Evolutionary conservation across 2,888 invertebrate species (phyloP), one percentile per base, ranked within the genome.

Genomic region (Dendrolimus pini): DNA sequence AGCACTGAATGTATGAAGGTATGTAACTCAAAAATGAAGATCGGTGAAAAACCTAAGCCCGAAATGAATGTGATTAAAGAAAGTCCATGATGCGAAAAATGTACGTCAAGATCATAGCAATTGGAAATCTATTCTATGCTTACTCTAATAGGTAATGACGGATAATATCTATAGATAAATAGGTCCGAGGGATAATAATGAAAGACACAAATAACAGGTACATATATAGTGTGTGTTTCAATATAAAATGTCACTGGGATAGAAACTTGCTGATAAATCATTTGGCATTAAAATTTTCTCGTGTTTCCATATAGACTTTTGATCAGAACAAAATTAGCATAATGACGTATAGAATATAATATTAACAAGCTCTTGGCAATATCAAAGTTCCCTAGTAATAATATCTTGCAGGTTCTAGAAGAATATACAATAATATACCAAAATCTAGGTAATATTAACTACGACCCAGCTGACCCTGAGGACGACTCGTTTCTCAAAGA

Each of bases 391-490:
- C 47, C 47, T 12, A 47, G 47, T 8, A 47, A 55, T 41, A 41
- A 41, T 9, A 41, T 56, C 30, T 59, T 68, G 0, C 56, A 89
- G 89, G 76, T 87, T 9, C 67, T 89, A 54, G 88, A 89, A 0
- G 83, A 87, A 10, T 89, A 89, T 60, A 69, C 82, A 0, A 0
- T 73, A 1, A 80, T 71, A 54, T 89, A 89, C 60, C 71, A 72
- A 55, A 61, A 75, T 18, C 72, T 89, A 14, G 86, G 89, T 18
- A 89, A 93, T 65, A 93, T 95, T 30, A 86, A 92, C 1, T 96
- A 96, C 66, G 96, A 96, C 70, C 93, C 95, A n/a, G 87, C 96
- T 2, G 93, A 94, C 65, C 94, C 95, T 0, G 93, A 94, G 62
- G 93, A 94, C 65, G 75, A 89, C 7, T 87, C 88, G 1, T 97